phyloP scores from a whole-genome alignment of 2,797 vertebrate genomes.

The Eulemur mongoz region DNA sequence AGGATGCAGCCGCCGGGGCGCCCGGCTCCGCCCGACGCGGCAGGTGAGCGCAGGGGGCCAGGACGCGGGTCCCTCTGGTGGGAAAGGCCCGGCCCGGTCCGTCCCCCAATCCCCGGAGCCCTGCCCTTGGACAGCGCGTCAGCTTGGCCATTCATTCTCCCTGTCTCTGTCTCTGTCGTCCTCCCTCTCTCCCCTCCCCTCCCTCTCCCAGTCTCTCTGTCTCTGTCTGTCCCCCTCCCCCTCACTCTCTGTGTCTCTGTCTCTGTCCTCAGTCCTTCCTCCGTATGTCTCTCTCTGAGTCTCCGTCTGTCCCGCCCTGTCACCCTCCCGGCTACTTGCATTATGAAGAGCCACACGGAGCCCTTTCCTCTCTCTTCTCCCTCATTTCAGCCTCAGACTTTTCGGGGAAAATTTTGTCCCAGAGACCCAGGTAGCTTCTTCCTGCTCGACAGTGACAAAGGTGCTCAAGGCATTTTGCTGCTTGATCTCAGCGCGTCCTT shows the following conservation, averaged over 20 bases:
- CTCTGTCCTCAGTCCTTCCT: not conserved
- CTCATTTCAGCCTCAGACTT: not conserved
- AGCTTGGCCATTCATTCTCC: too few species aligned
- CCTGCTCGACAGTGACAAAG: not conserved
- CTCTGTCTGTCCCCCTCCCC: accelerated
- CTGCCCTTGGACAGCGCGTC: too few species aligned
- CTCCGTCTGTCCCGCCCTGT: accelerated
- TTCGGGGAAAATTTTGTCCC: not conserved
- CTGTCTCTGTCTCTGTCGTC: too few species aligned
- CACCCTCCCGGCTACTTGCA: not conserved
- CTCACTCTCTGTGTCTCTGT: not conserved
- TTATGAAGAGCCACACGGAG: too few species aligned
- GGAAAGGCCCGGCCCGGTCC: too few species aligned
- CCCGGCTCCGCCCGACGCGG: too few species aligned
- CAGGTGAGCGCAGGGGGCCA: too few species aligned
- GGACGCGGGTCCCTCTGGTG: too few species aligned
- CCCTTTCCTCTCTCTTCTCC: not conserved
- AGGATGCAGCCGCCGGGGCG: too few species aligned
- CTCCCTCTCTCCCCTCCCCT: accelerated
- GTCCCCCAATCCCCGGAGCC: too few species aligned
- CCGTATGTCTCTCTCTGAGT: not conserved
- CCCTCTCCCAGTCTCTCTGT: too few species aligned
- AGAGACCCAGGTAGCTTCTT: not conserved
- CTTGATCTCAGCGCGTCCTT: not conserved
- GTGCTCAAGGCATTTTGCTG: accelerated